A percentile compares a stretch with the other conserved stretches of the same genome.
These are phyloP conservation scores for Nebria ingens DNA, from an alignment of 1,140 invertebrate species.

Conservation along the genomic window DNA sequence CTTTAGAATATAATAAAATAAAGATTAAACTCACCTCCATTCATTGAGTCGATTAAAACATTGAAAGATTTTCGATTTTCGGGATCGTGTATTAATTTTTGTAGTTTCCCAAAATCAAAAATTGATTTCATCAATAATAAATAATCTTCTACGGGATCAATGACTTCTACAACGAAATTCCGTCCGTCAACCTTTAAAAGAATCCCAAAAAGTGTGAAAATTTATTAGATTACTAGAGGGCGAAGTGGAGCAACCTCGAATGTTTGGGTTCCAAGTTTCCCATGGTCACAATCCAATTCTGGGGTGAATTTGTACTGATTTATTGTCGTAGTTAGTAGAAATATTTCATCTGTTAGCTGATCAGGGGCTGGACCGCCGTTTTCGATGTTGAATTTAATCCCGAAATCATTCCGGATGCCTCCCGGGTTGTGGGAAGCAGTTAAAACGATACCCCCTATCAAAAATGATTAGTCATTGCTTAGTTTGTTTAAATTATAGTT, in stretches of 20 bases:
- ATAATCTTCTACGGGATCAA: slow-evolving; percentile 89
- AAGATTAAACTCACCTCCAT: slow-evolving; percentile 73
- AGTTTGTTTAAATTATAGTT: background rate
- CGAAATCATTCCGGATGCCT: slow-evolving; percentile 94
- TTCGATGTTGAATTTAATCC: slow-evolving; percentile 95
- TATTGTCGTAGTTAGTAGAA: slow-evolving; percentile 68
- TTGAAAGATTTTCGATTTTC: slow-evolving; percentile 57
- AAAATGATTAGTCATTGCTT: background rate
- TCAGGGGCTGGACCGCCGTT: slow-evolving; percentile 97
- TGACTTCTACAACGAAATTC: slow-evolving; percentile 76
- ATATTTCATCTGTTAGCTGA: slow-evolving; percentile 80
- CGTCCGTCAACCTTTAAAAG: slow-evolving; percentile 55
- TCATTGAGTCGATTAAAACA: slow-evolving; percentile 87
- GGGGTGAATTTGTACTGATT: slow-evolving; percentile 70
- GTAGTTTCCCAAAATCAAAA: slow-evolving; percentile 87
- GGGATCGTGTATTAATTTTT: slow-evolving; percentile 60
- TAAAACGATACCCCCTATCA: slow-evolving; percentile 82
- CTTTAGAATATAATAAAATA: no score
- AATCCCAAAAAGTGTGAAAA: slow-evolving; percentile 5
- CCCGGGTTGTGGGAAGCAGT: slow-evolving; percentile 99
- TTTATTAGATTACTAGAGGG: slow-evolving; percentile 7
- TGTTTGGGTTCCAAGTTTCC: slow-evolving; percentile 49
- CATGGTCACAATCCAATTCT: slow-evolving; percentile 66
- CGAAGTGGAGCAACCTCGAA: slow-evolving; percentile 40
- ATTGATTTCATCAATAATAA: slow-evolving; percentile 90